A percentile compares a stretch with the other conserved stretches of the same genome.
These are phyloP conservation scores for Tortrix viridana DNA, from an alignment of 2,888 invertebrate species.

Conservation along the genomic window DNA sequence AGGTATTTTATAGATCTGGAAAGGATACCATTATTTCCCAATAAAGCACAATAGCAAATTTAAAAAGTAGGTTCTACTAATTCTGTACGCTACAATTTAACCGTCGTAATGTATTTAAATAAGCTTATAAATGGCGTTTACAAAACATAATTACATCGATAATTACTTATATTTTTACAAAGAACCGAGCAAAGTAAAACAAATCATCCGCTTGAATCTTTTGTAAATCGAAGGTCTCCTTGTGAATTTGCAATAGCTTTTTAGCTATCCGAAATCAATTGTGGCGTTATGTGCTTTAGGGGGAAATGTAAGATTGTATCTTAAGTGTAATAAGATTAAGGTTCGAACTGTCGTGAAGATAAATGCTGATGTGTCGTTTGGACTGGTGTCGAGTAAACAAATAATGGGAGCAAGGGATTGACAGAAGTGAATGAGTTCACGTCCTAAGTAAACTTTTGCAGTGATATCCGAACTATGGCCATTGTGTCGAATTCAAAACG, in stretches of 20 bases:
- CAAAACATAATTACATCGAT: slow-evolving; percentile 20
- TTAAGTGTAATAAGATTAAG: slow-evolving; percentile 47
- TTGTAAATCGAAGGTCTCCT: slow-evolving; percentile 59
- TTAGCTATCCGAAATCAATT: slow-evolving; percentile 52
- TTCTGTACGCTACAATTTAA: too few species aligned
- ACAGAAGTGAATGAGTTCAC: slow-evolving; percentile 69
- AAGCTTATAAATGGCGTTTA: too few species aligned
- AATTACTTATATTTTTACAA: slow-evolving; percentile 40
- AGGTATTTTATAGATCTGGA: too few species aligned
- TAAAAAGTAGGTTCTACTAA: too few species aligned
- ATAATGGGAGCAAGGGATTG: slow-evolving; percentile 75
- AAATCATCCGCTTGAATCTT: slow-evolving; percentile 53
- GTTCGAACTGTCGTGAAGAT: slow-evolving; percentile 48
- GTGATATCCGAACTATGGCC: slow-evolving; percentile 59
- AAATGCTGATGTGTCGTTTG: slow-evolving; percentile 56
- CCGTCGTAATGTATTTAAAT: too few species aligned
- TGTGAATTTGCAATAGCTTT: slow-evolving; percentile 56
- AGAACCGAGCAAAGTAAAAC: slow-evolving; percentile 49
- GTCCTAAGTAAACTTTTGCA: slow-evolving; percentile 75
- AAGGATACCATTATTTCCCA: too few species aligned
- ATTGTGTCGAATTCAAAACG: slow-evolving; percentile 65
- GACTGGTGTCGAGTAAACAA: slow-evolving; percentile 60
- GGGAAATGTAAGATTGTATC: slow-evolving; percentile 44
- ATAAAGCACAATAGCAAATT: too few species aligned
- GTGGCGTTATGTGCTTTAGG: slow-evolving; percentile 25